Base-by-base conservation (phyloP, 2,113 vertebrate genomes). In the Prionailurus viverrinus region DNA sequence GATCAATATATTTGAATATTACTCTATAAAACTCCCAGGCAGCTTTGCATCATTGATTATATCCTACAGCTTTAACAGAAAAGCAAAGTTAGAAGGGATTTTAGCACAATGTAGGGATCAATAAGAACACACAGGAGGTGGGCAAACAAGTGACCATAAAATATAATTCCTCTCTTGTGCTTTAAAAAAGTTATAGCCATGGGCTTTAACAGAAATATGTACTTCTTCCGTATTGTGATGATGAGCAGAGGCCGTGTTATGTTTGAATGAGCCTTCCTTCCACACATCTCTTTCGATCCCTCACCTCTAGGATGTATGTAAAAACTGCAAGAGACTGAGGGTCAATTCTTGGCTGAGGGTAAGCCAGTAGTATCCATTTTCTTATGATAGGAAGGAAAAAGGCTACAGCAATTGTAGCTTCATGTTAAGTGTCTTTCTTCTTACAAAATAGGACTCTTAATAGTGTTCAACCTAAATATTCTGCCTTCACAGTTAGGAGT, bases 91-190 rank as follows among this genome's bases (percentile, higher is more conserved):
- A 76, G 45, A 79, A 92, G 90, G 25, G 33, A 87, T 81, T 79
- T 95, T 74, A 76, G 71, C 58, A 92, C 65, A 94, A 61, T 9
- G 15, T 27, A 58, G 69, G n/a, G 51, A 92, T 92, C 88, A 87
- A 90, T 25, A 89, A 29, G 66, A 83, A 91, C 58, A 82, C 80
- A 96, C 51, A 74, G 21, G 80, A 61, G 51, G 53, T 27, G 78
- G 94, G 55, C 51, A 89, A 74, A 87, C 76, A 66, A 94, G 48
- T 80, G 33, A 36, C 14, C 58, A 78, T 91, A 66, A 95, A 95
- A 95, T 78, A 89, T 41, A 96, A 94, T 94, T 98, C 81, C 25
- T 92, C 83, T 91, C 92, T 81, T 92, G 61, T 92, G 65, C 63
- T 92, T 76, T 81, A 48, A 87, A 93, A 87, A 95, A 91, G 51